Conservation (phyloP, 2,113 vertebrate genomes). For the Daphoenositta chrysoptera region DNA sequence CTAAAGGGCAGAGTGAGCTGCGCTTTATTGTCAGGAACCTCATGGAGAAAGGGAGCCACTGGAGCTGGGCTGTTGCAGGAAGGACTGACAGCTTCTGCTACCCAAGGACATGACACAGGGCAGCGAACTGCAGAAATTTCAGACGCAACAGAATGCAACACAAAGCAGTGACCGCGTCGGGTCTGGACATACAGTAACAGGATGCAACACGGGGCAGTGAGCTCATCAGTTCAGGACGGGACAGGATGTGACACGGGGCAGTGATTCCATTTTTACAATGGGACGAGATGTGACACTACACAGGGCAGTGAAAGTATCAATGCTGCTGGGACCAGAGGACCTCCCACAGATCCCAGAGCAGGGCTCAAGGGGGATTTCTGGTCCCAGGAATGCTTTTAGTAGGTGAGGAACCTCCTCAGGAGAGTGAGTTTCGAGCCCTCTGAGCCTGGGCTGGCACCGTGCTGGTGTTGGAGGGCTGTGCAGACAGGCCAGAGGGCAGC, state of each 20-base stretch:
- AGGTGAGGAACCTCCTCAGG: neutral
- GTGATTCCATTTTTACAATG: constrained; percentile 60
- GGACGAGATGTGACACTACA: constrained; percentile 74
- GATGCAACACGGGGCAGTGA: constrained; percentile 73
- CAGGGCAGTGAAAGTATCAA: constrained; percentile 67
- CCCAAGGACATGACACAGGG: neutral
- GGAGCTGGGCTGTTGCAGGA: neutral
- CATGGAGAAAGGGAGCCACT: neutral
- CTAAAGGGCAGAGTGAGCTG: neutral
- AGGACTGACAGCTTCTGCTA: constrained; percentile 23
- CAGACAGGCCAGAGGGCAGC: neutral
- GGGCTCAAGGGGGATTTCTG: neutral
- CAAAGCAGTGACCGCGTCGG: constrained; percentile 71
- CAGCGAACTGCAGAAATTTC: constrained; percentile 51
- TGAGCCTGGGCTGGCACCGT: neutral
- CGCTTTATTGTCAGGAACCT: neutral
- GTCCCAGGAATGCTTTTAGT: neutral
- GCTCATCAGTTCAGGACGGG: constrained; percentile 47
- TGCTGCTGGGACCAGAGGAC: constrained; percentile 3
- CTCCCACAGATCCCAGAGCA: neutral
- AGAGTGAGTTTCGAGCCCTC: neutral
- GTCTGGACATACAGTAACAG: constrained; percentile 75
- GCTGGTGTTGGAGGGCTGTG: neutral
- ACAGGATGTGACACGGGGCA: constrained; percentile 69
- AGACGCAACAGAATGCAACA: constrained; percentile 74